phyloP scores from a whole-genome alignment of 2,113 vertebrate species.

The Seriola quinqueradiata region DNA sequence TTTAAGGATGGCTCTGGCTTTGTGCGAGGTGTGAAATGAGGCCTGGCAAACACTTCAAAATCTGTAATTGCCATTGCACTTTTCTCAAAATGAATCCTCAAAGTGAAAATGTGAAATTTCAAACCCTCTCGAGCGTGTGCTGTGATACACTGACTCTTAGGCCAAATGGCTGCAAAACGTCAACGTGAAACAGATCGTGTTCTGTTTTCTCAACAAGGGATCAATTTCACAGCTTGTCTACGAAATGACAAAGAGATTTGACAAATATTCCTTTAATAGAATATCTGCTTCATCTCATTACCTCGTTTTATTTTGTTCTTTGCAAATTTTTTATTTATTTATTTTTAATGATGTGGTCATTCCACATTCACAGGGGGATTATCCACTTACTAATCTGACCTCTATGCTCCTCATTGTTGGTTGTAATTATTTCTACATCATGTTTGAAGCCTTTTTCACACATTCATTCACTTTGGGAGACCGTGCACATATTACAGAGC shows the following conservation, averaged over 20 bases:
- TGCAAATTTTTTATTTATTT: slow-evolving; percentile 5
- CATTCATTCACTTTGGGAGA: not conserved
- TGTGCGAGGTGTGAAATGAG: slow-evolving; percentile 50
- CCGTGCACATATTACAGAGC: not conserved
- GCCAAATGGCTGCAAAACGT: slow-evolving; percentile 30
- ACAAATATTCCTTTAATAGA: not conserved
- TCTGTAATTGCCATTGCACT: slow-evolving; percentile 20
- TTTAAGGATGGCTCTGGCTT: slow-evolving; percentile 19
- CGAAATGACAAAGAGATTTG: slow-evolving; percentile 36
- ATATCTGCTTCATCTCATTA: slow-evolving; percentile 5
- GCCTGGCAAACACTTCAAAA: slow-evolving; percentile 34
- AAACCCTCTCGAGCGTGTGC: not conserved
- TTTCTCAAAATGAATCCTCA: slow-evolving; percentile 34
- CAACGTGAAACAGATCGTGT: slow-evolving; percentile 31
- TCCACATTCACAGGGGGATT: slow-evolving; percentile 2
- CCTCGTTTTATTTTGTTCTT: not conserved
- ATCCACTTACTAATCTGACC: not conserved
- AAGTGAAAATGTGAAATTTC: slow-evolving; percentile 34
- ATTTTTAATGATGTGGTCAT: not conserved
- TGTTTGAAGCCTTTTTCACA: not conserved
- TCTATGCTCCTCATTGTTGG: not conserved
- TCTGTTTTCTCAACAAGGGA: slow-evolving; percentile 34
- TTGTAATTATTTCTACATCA: not conserved
- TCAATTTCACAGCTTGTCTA: slow-evolving; percentile 42
- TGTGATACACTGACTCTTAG: not conserved